A percentile compares a stretch with the other conserved stretches of the same genome.
These are phyloP conservation scores for Typhlichthys eigenmanni DNA, from an alignment of 2,797 vertebrate species.

Conservation along the genomic window DNA sequence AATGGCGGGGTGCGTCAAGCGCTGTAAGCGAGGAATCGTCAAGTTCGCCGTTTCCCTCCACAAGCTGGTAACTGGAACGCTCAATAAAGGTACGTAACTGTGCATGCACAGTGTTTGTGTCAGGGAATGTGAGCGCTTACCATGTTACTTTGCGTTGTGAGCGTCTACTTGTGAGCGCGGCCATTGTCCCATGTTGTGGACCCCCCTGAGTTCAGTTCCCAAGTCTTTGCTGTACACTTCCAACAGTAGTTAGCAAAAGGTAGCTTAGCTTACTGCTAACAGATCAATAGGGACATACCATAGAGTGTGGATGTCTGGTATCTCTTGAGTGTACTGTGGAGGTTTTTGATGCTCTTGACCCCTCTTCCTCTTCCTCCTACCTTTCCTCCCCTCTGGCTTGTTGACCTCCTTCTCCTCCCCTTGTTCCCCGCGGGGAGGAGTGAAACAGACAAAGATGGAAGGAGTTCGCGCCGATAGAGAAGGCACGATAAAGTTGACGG, in stretches of 20 bases:
- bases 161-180: no score
- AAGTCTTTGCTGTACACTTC: neutral
- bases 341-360: neutral
- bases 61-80: slow-evolving; percentile 88
- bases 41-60: slow-evolving; percentile 87
- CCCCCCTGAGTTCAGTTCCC: neutral
- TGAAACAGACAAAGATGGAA: slow-evolving; percentile 59
- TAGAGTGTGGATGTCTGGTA: no score
- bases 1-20: slow-evolving; percentile 87
- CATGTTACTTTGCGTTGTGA: no score
- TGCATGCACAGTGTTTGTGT: neutral
- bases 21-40: slow-evolving; percentile 87
- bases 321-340: neutral
- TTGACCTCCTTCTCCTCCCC: slow-evolving; percentile 57
- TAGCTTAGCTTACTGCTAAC: no score
- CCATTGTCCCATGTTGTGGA: neutral
- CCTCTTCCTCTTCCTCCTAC: slow-evolving; percentile 27
- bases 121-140: neutral
- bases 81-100: slow-evolving; percentile 85
- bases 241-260: neutral
- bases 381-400: slow-evolving; percentile 14
- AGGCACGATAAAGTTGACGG: slow-evolving; percentile 63
- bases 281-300: no score
- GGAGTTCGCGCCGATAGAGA: slow-evolving; percentile 57
- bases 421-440: slow-evolving; percentile 45